Percentiles rank a stretch among this genome's conserved stretches.
Evolutionary conservation across 1,140 invertebrate species (phyloP).

Genomic region (Onthophagus taurus): DNA sequence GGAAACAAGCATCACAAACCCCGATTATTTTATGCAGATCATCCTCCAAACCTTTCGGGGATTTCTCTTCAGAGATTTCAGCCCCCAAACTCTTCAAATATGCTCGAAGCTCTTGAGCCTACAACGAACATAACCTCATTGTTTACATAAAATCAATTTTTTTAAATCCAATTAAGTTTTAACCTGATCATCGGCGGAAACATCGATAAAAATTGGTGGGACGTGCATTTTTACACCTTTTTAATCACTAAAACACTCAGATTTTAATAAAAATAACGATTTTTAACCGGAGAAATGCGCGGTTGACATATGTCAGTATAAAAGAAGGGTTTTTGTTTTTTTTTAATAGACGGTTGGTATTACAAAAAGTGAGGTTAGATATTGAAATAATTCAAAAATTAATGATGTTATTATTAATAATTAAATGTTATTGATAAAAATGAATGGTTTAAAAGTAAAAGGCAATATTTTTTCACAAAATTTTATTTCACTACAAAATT

Average conservation of each 20-base stretch:
- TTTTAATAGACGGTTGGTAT: too few relatives aligned
- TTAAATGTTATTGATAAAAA: not conserved
- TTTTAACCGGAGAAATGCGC: too few relatives aligned
- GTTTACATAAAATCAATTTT: too few relatives aligned
- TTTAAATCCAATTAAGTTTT: too few relatives aligned
- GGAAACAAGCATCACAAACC: constrained; percentile 86
- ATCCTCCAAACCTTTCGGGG: constrained; percentile 81
- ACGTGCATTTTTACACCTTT: constrained; percentile 64
- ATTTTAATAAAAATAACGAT: too few relatives aligned
- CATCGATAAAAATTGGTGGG: constrained; percentile 71
- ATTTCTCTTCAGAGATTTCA: constrained; percentile 84
- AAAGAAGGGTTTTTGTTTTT: too few relatives aligned
- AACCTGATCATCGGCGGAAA: constrained; percentile 72
- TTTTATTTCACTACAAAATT: not conserved
- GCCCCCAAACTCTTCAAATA: constrained; percentile 88
- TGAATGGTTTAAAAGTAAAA: not conserved
- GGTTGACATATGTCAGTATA: too few relatives aligned
- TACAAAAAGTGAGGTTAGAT: too few relatives aligned
- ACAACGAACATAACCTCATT: constrained; percentile 41
- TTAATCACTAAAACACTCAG: too few relatives aligned
- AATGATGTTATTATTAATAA: not conserved
- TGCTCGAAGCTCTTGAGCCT: constrained; percentile 80
- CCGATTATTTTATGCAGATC: constrained; percentile 92
- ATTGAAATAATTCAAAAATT: too few relatives aligned
- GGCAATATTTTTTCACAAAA: not conserved